Base-by-base conservation (phyloP, 1,140 invertebrate species). In the Zaprionus capensis region DNA sequence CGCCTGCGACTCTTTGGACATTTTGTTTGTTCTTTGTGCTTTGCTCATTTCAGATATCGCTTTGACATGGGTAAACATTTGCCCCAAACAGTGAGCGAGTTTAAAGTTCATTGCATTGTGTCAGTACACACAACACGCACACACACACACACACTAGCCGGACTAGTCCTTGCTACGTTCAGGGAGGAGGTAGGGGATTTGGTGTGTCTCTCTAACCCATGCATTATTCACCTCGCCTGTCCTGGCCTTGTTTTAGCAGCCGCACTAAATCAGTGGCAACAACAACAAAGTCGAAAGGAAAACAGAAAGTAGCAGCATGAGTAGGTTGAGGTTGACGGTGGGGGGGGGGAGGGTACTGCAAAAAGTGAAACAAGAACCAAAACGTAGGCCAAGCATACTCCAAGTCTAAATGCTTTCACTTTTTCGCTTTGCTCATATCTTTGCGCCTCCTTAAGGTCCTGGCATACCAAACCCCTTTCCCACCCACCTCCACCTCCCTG, bases 41-140 rank as follows among this genome's bases (percentile, higher is more conserved):
- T 69, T 65, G 61, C 67, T 69, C 53, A 59, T 59, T 74, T 78
- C 22, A 24, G 41, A 24, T 34, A 31, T 46, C 15, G 61, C 31
- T 80, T 76, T 85, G 82, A 81, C 79, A 79, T 85, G 78, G 82
- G 76, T 81, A 81, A 85, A 81, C 65, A 81, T 79, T 86, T 77
- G 71, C 59, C 53, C 55, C 55, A 78, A 74, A 85, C 71, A 80
- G 64, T 68, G 68, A 70, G 34, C 26, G 51, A 74, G 75, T 76
- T 76, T 69, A 86, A 80, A 80, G 84, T 83, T 87, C 84, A 87
- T 80, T 86, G 80, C 77, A 85, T 83, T 78, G 66, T 64, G 12
- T 7, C 15, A 17, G 17, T 17, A 56, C 34, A 68, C 12, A 20
- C 26, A 15, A 56, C 34, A 68, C 12, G n/a, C 26, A 15, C n/a